phyloP scores from a whole-genome alignment of 2,888 invertebrate species.

The Dioctria linearis region DNA sequence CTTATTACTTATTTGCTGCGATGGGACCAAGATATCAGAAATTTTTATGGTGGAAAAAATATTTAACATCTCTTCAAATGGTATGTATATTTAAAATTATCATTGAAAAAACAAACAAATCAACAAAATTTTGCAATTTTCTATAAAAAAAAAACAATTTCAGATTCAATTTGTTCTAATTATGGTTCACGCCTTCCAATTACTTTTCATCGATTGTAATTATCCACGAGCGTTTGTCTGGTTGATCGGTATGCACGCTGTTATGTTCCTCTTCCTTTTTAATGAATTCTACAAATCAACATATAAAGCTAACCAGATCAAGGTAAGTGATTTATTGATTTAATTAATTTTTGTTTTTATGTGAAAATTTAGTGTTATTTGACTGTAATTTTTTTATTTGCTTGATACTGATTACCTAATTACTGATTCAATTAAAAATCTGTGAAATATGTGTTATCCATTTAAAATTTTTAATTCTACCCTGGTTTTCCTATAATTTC shows the following conservation, averaged over 20 bases:
- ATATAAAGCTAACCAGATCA: slow-evolving; percentile 73
- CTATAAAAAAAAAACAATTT: slow-evolving; percentile 59
- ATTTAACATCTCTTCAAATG: slow-evolving; percentile 93
- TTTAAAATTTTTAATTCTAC: no score
- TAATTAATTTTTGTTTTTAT: slow-evolving; percentile 8
- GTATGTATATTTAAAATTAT: slow-evolving; percentile 71
- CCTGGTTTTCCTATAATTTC: no score
- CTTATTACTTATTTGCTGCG: slow-evolving; percentile 92
- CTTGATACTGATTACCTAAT: neutral
- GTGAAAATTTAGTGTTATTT: slow-evolving; percentile 35
- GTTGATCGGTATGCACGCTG: slow-evolving; percentile 97
- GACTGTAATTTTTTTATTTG: slow-evolving; percentile 15
- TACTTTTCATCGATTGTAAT: slow-evolving; percentile 91
- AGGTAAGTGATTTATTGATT: slow-evolving; percentile 63
- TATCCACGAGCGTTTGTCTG: slow-evolving; percentile 95
- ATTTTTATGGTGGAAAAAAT: slow-evolving; percentile 97
- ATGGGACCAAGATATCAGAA: slow-evolving; percentile 89
- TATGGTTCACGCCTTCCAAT: slow-evolving; percentile 93
- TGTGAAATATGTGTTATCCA: no score
- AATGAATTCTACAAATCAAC: slow-evolving; percentile 93
- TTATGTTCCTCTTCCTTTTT: slow-evolving; percentile 97
- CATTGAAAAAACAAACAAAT: neutral
- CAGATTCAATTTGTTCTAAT: slow-evolving; percentile 92
- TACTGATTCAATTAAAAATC: neutral
- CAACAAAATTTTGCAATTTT: neutral